Conservation (phyloP, 2,888 invertebrate genomes). For the Hyposoter didymator region DNA sequence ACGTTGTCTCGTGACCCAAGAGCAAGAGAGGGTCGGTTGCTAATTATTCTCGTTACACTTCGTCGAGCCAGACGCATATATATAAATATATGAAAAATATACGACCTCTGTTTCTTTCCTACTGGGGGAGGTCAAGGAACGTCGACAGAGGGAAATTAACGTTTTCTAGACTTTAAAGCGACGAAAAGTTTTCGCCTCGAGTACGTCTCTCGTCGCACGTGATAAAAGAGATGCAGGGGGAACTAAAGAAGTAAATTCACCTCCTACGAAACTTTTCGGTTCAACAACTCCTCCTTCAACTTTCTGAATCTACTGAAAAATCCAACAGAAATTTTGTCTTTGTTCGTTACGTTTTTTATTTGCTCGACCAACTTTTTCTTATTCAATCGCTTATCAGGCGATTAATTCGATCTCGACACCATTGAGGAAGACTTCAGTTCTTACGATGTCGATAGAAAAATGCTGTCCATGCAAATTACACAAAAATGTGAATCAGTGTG, state of each 20-base stretch:
- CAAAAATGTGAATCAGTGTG: too few species aligned
- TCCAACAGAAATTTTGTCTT: not conserved
- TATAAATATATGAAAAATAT: conserved; percentile 38
- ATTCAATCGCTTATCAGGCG: not conserved
- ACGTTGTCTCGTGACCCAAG: conserved; percentile 61
- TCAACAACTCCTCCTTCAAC: conserved; percentile 10
- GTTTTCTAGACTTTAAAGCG: conserved; percentile 54
- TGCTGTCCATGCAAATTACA: too few species aligned
- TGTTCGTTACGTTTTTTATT: not conserved
- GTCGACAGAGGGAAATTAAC: conserved; percentile 63
- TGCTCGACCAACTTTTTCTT: not conserved
- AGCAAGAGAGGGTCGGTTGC: conserved; percentile 51
- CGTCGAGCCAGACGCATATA: conserved; percentile 53
- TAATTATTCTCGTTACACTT: conserved; percentile 67
- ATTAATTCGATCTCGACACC: not conserved
- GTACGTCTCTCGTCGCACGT: conserved; percentile 41
- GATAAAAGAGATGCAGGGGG: not conserved
- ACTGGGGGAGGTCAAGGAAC: conserved; percentile 61
- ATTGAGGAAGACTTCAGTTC: not conserved
- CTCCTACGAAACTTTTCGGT: conserved; percentile 22
- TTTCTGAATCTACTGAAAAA: conserved; percentile 2
- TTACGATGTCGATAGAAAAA: too few species aligned
- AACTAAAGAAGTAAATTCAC: not conserved
- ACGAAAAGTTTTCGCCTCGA: conserved; percentile 56
- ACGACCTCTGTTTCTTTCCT: not conserved